Evolutionary conservation across 2,888 invertebrate genomes (phyloP).

Genomic region (Rhagonycha lutea): DNA sequence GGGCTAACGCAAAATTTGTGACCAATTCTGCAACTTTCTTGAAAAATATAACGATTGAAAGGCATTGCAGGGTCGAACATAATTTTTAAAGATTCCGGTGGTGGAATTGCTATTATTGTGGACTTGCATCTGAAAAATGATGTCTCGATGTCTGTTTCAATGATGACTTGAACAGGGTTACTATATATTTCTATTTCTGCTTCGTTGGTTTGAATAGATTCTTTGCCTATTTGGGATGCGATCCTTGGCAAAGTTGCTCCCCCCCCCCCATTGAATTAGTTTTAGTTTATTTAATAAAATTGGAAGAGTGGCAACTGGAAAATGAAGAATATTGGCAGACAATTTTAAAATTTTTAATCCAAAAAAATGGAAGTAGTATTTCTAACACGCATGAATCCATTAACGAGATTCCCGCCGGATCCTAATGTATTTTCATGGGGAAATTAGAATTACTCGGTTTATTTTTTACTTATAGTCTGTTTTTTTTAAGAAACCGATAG

Average conservation of each 20-base stretch:
- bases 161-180: conserved; percentile 22
- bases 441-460: too few relatives aligned
- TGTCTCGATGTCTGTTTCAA: conserved; percentile 30
- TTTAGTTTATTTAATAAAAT: too few relatives aligned
- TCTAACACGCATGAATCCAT: too few relatives aligned
- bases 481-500: too few relatives aligned
- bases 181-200: conserved; percentile 32
- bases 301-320: too few relatives aligned
- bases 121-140: conserved; percentile 36
- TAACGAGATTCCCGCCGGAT: too few relatives aligned
- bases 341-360: too few relatives aligned
- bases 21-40: conserved; percentile 26
- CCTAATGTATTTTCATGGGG: too few relatives aligned
- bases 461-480: too few relatives aligned
- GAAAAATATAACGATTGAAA: conserved; percentile 16
- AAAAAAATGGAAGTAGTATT: too few relatives aligned
- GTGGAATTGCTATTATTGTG: conserved; percentile 40
- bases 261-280: too few relatives aligned
- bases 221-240: conserved; percentile 25
- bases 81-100: conserved; percentile 36
- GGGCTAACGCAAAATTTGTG: conserved; percentile 38
- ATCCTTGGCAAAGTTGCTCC: conserved; percentile 36
- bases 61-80: conserved; percentile 38
- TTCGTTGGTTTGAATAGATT: conserved; percentile 28
- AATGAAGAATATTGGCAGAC: too few relatives aligned